Percentiles rank a stretch among this genome's conserved stretches.
Conservation (phyloP, 2,113 vertebrate species). For the Clarias magur region DNA sequence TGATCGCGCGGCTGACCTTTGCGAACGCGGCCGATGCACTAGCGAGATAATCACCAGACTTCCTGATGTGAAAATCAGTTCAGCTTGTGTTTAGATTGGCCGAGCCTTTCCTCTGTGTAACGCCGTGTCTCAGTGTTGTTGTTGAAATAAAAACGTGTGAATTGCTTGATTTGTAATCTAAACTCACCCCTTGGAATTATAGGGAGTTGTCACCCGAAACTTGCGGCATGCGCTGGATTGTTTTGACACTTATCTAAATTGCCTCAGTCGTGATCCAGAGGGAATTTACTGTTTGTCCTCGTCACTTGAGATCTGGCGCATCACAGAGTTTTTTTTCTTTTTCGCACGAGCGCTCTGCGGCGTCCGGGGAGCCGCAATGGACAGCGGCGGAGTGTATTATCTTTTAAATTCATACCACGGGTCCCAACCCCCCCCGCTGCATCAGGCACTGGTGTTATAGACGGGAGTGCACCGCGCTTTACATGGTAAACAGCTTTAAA, state of each 20-base stretch:
- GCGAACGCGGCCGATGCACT: slow-evolving; percentile 33
- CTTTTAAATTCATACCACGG: slow-evolving; percentile 46
- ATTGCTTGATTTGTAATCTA: slow-evolving; percentile 33
- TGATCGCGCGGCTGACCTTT: slow-evolving; percentile 67
- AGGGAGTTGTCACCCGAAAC: slow-evolving; percentile 27
- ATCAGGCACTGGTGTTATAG: slow-evolving; percentile 26
- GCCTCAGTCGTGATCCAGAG: slow-evolving; percentile 20
- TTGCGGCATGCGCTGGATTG: slow-evolving; percentile 12
- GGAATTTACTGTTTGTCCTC: slow-evolving; percentile 30
- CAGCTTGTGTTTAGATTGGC: slow-evolving; percentile 32
- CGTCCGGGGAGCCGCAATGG: slow-evolving; percentile 19
- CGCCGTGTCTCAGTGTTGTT: background rate
- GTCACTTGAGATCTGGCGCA: slow-evolving; percentile 38
- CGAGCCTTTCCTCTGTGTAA: background rate
- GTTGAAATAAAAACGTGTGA: slow-evolving; percentile 22
- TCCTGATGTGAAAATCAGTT: slow-evolving; percentile 42
- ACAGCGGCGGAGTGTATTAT: slow-evolving; percentile 43
- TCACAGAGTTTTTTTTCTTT: slow-evolving; percentile 3
- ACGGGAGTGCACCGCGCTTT: slow-evolving; percentile 46
- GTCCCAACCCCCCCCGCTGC: background rate
- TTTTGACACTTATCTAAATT: slow-evolving; percentile 41
- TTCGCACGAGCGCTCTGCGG: slow-evolving; percentile 12
- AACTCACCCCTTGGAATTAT: slow-evolving; percentile 26
- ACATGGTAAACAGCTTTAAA: slow-evolving; percentile 48
- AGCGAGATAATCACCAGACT: slow-evolving; percentile 22